Evolutionary conservation across 92 coral and sea anemone genomes (phyloP).

Genomic region (Siderastrea radians): DNA sequence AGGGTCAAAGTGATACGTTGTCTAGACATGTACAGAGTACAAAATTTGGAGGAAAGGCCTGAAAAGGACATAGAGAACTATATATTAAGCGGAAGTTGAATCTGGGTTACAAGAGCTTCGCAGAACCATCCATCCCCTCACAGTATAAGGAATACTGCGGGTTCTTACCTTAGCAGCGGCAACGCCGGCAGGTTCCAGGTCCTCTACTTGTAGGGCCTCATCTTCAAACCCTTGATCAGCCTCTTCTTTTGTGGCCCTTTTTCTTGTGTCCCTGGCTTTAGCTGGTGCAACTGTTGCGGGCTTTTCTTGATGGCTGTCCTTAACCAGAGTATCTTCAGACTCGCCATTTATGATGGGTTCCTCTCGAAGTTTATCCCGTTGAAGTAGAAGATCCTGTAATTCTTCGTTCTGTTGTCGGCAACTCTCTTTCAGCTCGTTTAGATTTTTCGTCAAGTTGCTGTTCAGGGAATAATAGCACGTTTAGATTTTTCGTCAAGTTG

Average conservation of each 20-base stretch:
- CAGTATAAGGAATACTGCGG: too few species aligned
- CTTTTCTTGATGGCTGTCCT: slow-evolving; percentile 34
- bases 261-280: slow-evolving; percentile 5
- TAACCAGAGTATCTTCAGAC: slow-evolving; percentile 61
- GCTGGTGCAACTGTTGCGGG: slow-evolving; percentile 8
- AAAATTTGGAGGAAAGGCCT: background rate
- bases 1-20: background rate
- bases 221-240: slow-evolving; percentile 44
- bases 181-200: slow-evolving; percentile 84
- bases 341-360: slow-evolving; percentile 34
- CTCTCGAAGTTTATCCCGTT: slow-evolving; percentile 24
- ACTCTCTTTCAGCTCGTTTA: slow-evolving; percentile 73
- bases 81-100: background rate
- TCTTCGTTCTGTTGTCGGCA: slow-evolving; percentile 72
- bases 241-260: slow-evolving; percentile 31
- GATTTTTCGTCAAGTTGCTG: slow-evolving; percentile 53
- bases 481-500: too few species aligned
- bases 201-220: slow-evolving; percentile 78
- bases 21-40: background rate
- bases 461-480: too few species aligned
- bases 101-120: background rate
- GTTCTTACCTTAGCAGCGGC: slow-evolving; percentile 66
- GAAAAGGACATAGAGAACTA: background rate
- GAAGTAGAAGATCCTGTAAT: slow-evolving; percentile 31
- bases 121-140: background rate